These are phyloP conservation scores for Protobothrops flavoviridis DNA, from an alignment of 2,113 vertebrate species.

Conservation along the genomic window DNA sequence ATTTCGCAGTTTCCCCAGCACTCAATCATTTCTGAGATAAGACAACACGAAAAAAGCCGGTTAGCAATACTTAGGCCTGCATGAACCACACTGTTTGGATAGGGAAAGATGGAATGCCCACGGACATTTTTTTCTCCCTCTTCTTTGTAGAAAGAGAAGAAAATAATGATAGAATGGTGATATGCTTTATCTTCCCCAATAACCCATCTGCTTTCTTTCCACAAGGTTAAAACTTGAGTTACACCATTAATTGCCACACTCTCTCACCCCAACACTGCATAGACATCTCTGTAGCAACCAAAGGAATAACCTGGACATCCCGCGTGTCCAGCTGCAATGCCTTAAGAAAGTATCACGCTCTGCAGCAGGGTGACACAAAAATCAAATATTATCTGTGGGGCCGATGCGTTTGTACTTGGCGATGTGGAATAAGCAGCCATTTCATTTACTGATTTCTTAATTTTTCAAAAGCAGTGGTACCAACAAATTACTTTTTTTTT, in stretches of 20 bases:
- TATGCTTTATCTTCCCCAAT: constrained; percentile 64
- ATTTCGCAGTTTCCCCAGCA: constrained; percentile 37
- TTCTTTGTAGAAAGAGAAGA: constrained; percentile 60
- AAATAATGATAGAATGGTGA: constrained; percentile 60
- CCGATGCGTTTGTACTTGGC: constrained; percentile 65
- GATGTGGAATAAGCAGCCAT: constrained; percentile 75
- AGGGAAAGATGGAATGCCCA: constrained; percentile 59
- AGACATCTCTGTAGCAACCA: constrained; percentile 30
- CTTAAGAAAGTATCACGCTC: constrained; percentile 67
- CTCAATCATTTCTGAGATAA: constrained; percentile 46
- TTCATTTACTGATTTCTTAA: not conserved
- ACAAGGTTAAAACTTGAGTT: not conserved
- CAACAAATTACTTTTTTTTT: constrained; percentile 59
- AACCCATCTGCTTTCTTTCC: constrained; percentile 23
- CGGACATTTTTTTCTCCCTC: constrained; percentile 38
- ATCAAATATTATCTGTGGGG: constrained; percentile 65
- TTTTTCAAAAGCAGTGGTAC: constrained; percentile 76
- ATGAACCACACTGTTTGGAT: constrained; percentile 52
- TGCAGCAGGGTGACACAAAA: constrained; percentile 58
- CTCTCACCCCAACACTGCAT: not conserved
- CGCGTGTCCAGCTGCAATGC: constrained; percentile 48
- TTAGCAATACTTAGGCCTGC: constrained; percentile 54
- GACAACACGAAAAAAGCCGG: constrained; percentile 52
- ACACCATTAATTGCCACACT: not conserved
- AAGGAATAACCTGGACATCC: constrained; percentile 42